A percentile compares a stretch with the other conserved stretches of the same genome.
Evolutionary conservation across 2,888 invertebrate genomes (phyloP).

Genomic region (Phania funesta): DNA sequence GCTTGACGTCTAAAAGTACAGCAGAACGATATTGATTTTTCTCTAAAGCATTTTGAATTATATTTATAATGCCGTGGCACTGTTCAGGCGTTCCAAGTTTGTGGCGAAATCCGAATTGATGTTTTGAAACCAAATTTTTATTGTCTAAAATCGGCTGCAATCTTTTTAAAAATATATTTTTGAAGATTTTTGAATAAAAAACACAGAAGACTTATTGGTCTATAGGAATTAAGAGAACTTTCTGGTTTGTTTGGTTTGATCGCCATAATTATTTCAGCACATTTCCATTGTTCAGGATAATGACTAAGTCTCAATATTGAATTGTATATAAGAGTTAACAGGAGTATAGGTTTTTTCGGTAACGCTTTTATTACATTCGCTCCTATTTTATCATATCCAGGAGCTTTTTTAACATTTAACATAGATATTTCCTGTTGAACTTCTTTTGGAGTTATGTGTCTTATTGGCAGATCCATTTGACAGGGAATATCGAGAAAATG

Average conservation of each 20-base stretch:
- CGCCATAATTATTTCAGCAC: constrained; percentile 34
- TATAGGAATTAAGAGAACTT: not conserved
- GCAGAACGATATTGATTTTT: constrained; percentile 12
- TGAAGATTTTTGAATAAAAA: not conserved
- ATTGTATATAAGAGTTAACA: constrained; percentile 25
- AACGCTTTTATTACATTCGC: too few species aligned
- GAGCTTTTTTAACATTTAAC: too few species aligned
- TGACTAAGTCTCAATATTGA: constrained; percentile 18
- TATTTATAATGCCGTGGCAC: not conserved
- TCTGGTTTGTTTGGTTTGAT: constrained; percentile 21
- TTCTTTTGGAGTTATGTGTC: constrained; percentile 9
- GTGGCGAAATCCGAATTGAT: too few species aligned
- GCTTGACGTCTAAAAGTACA: constrained; percentile 2
- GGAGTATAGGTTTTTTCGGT: constrained; percentile 23
- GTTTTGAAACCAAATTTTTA: not conserved
- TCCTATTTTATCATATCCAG: too few species aligned
- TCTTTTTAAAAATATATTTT: not conserved
- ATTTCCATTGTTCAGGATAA: constrained; percentile 30
- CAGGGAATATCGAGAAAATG: constrained; percentile 32
- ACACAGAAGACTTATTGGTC: not conserved
- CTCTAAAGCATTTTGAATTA: constrained; percentile 1
- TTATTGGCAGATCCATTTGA: constrained; percentile 36
- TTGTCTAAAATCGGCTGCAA: not conserved
- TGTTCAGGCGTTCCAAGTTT: not conserved
- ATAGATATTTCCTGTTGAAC: constrained; percentile 34